Evolutionary conservation across 2,888 invertebrate species (phyloP).

Genomic region (Matsumyia berberina): DNA sequence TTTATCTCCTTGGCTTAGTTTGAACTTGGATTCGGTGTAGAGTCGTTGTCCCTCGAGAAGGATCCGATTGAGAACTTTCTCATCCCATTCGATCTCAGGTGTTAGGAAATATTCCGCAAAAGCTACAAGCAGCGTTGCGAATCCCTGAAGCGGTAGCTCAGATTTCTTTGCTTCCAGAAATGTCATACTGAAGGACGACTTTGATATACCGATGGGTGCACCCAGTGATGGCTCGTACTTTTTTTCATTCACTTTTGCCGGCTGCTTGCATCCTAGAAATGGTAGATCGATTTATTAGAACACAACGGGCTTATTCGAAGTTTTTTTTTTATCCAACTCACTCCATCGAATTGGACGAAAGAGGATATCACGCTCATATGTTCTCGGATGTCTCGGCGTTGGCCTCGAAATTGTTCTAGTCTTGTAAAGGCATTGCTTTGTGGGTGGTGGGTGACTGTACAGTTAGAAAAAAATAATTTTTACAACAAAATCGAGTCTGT

Average conservation of each 20-base stretch:
- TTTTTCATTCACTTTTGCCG: not conserved
- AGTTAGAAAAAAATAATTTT: no score
- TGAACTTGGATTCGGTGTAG: conserved; percentile 76
- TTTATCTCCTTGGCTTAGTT: conserved; percentile 58
- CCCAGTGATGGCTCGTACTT: conserved; percentile 61
- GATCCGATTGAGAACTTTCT: conserved; percentile 79
- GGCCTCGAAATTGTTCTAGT: not conserved
- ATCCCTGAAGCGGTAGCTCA: conserved; percentile 78
- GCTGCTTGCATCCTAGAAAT: conserved; percentile 49
- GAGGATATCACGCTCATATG: conserved; percentile 39
- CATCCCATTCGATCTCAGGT: conserved; percentile 80
- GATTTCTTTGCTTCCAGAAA: conserved; percentile 47
- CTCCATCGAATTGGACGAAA: conserved; percentile 52
- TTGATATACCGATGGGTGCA: conserved; percentile 79
- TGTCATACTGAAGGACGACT: conserved; percentile 76
- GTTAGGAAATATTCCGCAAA: conserved; percentile 81
- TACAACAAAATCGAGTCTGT: no score
- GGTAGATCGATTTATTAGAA: not conserved
- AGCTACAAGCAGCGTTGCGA: conserved; percentile 79
- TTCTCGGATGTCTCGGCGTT: not conserved
- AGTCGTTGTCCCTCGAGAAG: conserved; percentile 80
- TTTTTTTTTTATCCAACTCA: conserved; percentile 14
- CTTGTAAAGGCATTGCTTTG: conserved; percentile 21
- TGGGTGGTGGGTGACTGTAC: no score
- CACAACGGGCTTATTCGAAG: no score